Base-by-base conservation (phyloP, 2,113 vertebrate species). In the Monarcha castaneiventris region DNA sequence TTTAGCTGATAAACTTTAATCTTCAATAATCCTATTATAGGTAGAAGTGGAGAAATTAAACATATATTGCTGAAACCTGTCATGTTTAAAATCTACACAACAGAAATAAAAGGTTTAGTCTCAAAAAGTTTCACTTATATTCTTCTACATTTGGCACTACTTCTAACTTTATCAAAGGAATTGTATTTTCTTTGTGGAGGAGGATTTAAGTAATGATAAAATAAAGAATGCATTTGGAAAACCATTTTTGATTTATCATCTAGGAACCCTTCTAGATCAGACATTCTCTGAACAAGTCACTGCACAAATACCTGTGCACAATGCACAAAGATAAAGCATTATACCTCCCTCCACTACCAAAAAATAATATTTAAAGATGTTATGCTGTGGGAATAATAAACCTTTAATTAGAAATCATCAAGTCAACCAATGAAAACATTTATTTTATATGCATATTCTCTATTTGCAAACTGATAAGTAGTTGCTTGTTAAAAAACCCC, bases 1-100 rank as follows among this genome's bases (percentile, higher is more conserved):
- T 82, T 86, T 93, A 95, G 33, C 52, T 93, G 32, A 63, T 89
- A 89, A 96, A 90, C 74, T 64, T 79, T 92, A 84, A 39, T 89
- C 71, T 94, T 80, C 30, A 75, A 78, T 29, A 79, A 62, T 23
- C 18, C 10, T 72, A 72, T 75, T 90, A 37, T 89, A 94, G 82
- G 43, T 59, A 88, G 66, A 88, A 72, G 26, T 49, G 27, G 9
- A 76, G 19, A 93, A 94, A 64, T 87, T 76, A 86, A 88, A 67
- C 30, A 32, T 44, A 63, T 48, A 20, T 33, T 87, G 43, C 13
- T 52, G 90, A 78, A 52, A 39, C 33, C 26, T 32, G 11, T 30
- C 58, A 7, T 44, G 22, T 66, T 91, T 67, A 62, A 95, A 89
- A 49, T n/a, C 3, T 69, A 61, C 44, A 48, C 74, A 87, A 56